Evolutionary conservation across 35 echinoderm and acorn worm genomes (phyloP), one percentile per base, ranked within the genome.

Genomic region (Heliocidaris erythrogramma): DNA sequence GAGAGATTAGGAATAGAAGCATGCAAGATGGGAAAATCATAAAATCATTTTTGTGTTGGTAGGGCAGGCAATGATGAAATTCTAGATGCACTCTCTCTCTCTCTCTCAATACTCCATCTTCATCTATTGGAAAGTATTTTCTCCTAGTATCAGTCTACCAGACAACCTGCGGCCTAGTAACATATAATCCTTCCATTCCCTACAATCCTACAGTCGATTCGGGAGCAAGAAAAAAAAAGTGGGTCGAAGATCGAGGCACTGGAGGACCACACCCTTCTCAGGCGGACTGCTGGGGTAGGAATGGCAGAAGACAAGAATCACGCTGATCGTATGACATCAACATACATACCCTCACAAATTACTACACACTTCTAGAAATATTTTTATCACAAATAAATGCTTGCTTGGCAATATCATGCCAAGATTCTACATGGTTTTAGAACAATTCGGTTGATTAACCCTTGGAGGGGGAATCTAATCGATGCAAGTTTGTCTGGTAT

Each of bases 291-390:
- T 89, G 87, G 10, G 87, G 87, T 48, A 89, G 87, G 87, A 89
- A 89, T 89, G 87, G 87, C 31, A 89, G 9, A 89, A 47, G 87
- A 89, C 87, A n/a, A 89, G 87, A n/a, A 89, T 89, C 87, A 89
- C 30, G 87, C 87, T 89, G 87, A 89, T 89, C 87, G 6, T 12
- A 89, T 47, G 30, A 32, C 31, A 89, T 47, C 87, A 89, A 89
- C 65, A 78, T 78, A 78, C 65, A 78, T 78, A 78, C 21, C 65
- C 27, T n/a, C 7, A 78, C 65, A 78, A 78, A 78, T 78, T 78
- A 78, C 65, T 27, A 78, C 65, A 78, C 65, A 78, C 65, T 78
- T 78, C 65, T 78, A n/a, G 14, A 7, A 78, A 18, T 78, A 78
- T 78, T n/a, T 78, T 78, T 18, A 78, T 78, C 65, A 7, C 65